These are phyloP conservation scores for Neosilurus mollespiculum DNA, from an alignment of 2,797 vertebrate genomes.

Conservation along the genomic window DNA sequence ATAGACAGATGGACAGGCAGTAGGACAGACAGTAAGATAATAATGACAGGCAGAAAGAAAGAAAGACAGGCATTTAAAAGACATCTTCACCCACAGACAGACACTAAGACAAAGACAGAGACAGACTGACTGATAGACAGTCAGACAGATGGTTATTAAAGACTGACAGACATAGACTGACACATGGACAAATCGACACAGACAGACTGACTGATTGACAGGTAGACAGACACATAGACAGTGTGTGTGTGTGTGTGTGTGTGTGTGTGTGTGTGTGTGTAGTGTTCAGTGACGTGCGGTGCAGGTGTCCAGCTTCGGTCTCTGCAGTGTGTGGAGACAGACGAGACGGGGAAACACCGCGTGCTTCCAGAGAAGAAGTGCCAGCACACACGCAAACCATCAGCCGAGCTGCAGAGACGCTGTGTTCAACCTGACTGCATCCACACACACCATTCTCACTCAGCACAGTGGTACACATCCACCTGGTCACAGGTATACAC, in stretches of 20 bases:
- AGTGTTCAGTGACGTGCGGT: conserved; percentile 87
- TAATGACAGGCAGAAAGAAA: neutral
- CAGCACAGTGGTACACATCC: neutral
- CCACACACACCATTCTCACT: conserved; percentile 44
- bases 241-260: neutral
- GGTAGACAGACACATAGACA: neutral
- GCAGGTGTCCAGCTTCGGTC: conserved; percentile 77
- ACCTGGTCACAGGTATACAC: neutral
- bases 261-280: conserved; percentile 22
- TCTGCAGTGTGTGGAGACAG: conserved; percentile 83
- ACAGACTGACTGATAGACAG: neutral
- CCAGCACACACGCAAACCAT: conserved; percentile 75
- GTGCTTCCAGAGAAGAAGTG: conserved; percentile 82
- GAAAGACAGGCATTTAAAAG: neutral
- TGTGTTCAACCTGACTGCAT: conserved; percentile 74
- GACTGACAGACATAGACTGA: neutral
- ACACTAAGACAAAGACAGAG: neutral
- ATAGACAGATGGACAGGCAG: neutral
- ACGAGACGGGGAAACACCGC: conserved; percentile 79
- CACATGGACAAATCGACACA: neutral
- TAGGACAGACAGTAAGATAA: too few species aligned
- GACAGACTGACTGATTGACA: neutral
- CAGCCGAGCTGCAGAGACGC: conserved; percentile 72
- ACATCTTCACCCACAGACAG: neutral
- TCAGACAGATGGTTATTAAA: neutral